Evolutionary conservation across 2,113 vertebrate species (phyloP).

Genomic region (Oryzias curvinotus): DNA sequence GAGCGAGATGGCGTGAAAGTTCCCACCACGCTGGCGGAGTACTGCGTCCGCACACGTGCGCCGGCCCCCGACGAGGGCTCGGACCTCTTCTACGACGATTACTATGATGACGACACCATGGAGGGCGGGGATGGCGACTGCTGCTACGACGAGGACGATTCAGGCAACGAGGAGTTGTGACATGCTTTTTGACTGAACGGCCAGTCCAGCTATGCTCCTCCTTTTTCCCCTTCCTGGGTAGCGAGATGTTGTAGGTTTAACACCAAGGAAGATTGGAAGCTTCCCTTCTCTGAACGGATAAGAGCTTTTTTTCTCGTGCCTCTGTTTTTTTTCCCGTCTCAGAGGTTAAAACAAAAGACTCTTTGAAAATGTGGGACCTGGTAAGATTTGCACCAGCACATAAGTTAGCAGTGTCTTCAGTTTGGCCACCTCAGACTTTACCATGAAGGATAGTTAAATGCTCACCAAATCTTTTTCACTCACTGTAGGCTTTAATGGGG

Average conservation of each 20-base stretch:
- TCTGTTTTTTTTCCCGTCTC: slow-evolving; percentile 15
- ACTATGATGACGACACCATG: slow-evolving; percentile 89
- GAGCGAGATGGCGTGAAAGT: slow-evolving; percentile 94
- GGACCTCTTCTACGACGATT: slow-evolving; percentile 94
- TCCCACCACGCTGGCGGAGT: slow-evolving; percentile 94
- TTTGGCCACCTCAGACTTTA: slow-evolving; percentile 44
- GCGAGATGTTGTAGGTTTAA: slow-evolving; percentile 51
- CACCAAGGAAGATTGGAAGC: slow-evolving; percentile 57
- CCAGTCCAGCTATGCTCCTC: slow-evolving; percentile 33
- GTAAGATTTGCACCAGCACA: slow-evolving; percentile 72
- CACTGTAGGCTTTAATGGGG: slow-evolving; percentile 24
- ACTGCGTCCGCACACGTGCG: slow-evolving; percentile 91
- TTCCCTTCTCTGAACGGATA: slow-evolving; percentile 57
- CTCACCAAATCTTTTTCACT: slow-evolving; percentile 6
- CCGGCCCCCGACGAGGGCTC: slow-evolving; percentile 89
- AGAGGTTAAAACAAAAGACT: slow-evolving; percentile 44
- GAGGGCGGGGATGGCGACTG: slow-evolving; percentile 83
- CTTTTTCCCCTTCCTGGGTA: slow-evolving; percentile 43
- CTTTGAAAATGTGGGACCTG: slow-evolving; percentile 44
- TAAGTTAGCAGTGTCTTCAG: slow-evolving; percentile 36
- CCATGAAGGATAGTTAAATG: slow-evolving; percentile 20
- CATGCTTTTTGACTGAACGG: slow-evolving; percentile 35
- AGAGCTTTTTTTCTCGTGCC: slow-evolving; percentile 48
- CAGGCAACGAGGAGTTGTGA: slow-evolving; percentile 95
- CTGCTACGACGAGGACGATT: slow-evolving; percentile 92